Evolutionary conservation across 2,888 invertebrate genomes (phyloP), one percentile per base, ranked within the genome.

Genomic region (Dryadula phaetusa): DNA sequence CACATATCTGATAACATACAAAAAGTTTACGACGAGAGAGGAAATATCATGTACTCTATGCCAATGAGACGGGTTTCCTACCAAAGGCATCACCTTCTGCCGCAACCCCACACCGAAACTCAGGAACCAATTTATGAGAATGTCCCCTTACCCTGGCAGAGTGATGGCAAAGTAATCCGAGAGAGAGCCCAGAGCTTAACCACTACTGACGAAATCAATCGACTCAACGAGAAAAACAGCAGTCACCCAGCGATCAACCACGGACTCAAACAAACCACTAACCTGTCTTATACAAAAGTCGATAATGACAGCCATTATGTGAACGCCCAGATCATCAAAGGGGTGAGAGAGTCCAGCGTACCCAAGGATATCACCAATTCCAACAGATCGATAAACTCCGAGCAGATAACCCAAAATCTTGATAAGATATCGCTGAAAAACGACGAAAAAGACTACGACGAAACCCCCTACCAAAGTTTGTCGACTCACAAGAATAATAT

Each of bases 91-190:
- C 72, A 94, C 74, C 87, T 95, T 72, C 71, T 95, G 52, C 93
- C 94, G 18, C 58, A 65, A 16, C 82, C 86, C 44, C 64, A 82
- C 40, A 80, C 64, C 64, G 90, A 93, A 67, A 86, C 94, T 0
- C 92, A 94, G 14, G 97, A 97, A 79, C 97, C 97, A 0, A 97
- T 97, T 71, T 97, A 97, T 82, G 96, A 97, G 79, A 97, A 97
- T 82, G 95, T 97, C 7, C 96, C 96, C 0, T 80, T 96, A 32
- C 95, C 96, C 0, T 95, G 95, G 95, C 94, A 93, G 52, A 86
- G 79, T 70, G 90, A 89, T 7, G 60, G 82, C 1, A 83, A 82
- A 42, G 70, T 78, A 0, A 84, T 84, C 79, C 77, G 92, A n/a
- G 87, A 90, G 54, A 83, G 95, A 40, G 95, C 96, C 3, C 95